phyloP scores from a whole-genome alignment of 2,797 vertebrate genomes.

The Sebastes miniatus region DNA sequence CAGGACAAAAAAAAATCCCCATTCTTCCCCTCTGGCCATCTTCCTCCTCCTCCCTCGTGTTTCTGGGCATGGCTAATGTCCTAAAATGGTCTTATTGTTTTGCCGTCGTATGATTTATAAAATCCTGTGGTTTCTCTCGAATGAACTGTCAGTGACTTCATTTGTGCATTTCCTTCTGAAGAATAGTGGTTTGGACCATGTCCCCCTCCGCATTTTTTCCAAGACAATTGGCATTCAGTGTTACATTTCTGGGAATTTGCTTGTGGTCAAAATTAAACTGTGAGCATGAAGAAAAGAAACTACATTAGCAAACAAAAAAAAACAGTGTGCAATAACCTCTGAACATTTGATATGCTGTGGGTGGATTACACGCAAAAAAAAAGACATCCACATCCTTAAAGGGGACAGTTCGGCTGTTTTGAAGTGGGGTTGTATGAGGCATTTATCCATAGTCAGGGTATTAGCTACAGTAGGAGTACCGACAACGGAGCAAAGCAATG shows the following conservation, averaged over 20 bases:
- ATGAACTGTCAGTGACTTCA: conserved; percentile 60
- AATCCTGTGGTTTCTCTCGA: conserved; percentile 60
- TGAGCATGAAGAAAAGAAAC: conserved; percentile 28
- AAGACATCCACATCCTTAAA: conserved; percentile 4
- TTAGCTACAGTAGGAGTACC: too few relatives aligned
- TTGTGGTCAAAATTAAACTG: conserved; percentile 64
- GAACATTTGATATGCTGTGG: conserved; percentile 31
- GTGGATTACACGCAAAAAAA: conserved; percentile 7
- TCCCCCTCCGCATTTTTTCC: conserved; percentile 32
- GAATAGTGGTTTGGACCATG: conserved; percentile 66
- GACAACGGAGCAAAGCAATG: too few relatives aligned
- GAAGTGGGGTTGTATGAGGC: too few relatives aligned
- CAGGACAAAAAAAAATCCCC: conserved; percentile 4
- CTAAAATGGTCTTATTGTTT: conserved; percentile 65
- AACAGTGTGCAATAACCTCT: conserved; percentile 14
- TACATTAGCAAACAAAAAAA: background rate
- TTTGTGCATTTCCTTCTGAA: conserved; percentile 57
- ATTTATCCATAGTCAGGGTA: too few relatives aligned
- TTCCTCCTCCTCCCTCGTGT: conserved; percentile 1
- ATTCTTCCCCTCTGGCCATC: background rate
- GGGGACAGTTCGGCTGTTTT: too few relatives aligned
- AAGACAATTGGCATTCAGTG: conserved; percentile 40
- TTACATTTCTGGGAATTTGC: conserved; percentile 64
- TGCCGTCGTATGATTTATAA: conserved; percentile 53
- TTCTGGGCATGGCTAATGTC: conserved; percentile 50